Base-by-base conservation (phyloP, 2,113 vertebrate genomes). In the Cardinalis cardinalis region DNA sequence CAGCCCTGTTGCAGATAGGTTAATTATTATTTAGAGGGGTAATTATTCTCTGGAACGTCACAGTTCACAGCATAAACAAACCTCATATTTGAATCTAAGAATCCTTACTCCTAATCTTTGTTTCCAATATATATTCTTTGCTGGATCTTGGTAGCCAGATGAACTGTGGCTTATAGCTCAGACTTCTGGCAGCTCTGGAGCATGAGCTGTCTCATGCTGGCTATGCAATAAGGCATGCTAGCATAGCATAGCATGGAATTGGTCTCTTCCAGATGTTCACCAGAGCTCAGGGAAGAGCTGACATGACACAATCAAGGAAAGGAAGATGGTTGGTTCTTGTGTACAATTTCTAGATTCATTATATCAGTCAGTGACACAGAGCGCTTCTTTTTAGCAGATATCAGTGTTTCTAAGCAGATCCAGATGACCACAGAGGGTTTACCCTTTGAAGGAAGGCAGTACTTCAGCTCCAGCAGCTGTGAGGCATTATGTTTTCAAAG, bases 401-500 rank as follows among this genome's bases (percentile, higher is more conserved):
- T 18, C 93, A 73, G 66, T 63, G 66, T 40, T 96, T 90, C 82
- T 93, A 94, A 95, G 84, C 55, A 89, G 55, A 91, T 94, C 91
- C 95, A 96, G 94, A 93, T 46, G 84, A 89, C 71, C 87, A 66
- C 38, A 63, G 71, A 92, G 88, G 70, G 51, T 46, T 90, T 43
- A 46, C 8, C 29, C 91, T 93, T 89, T 95, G 91, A 90, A 94
- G 74, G 59, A 79, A 89, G 48, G 41, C 63, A 88, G 19, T 58
- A 64, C 51, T 93, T 72, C 68, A 82, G 66, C 78, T 89, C 59
- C 59, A 87, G 89, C 94, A 95, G 89, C 87, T 96, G 94, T 51
- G 66, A 94, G 74, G 78, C 87, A 93, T 95, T 95, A 95, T 55
- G 7, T 69, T 95, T 94, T 94, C 93, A 95, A 95, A 93, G 89